phyloP scores from a whole-genome alignment of 1,140 invertebrate species.

The Euglossa dilemma region DNA sequence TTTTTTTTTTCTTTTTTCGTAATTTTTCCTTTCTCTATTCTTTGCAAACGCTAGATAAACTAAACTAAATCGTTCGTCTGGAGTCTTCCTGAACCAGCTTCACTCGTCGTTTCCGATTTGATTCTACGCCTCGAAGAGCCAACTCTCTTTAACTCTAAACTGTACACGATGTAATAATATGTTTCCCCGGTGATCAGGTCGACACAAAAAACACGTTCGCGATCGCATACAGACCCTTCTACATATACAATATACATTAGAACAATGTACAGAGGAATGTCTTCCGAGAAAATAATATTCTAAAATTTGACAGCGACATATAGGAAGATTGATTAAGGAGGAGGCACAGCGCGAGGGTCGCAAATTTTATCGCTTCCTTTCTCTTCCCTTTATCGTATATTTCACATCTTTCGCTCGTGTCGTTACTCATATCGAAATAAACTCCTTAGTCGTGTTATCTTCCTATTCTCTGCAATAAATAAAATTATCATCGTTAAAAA shows the following conservation, averaged over 20 bases:
- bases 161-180: background rate
- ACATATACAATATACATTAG: slow-evolving; percentile 34
- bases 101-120: background rate
- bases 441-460: background rate
- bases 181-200: background rate
- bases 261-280: slow-evolving; percentile 53
- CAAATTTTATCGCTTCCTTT: background rate
- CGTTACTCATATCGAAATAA: background rate
- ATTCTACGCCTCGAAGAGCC: background rate
- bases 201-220: slow-evolving; percentile 12
- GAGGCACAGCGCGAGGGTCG: slow-evolving; percentile 5
- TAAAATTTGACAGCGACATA: slow-evolving; percentile 36
- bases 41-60: background rate
- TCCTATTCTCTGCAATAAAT: background rate
- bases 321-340: slow-evolving; percentile 48
- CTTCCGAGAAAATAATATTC: slow-evolving; percentile 28
- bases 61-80: too few relatives aligned
- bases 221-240: slow-evolving; percentile 24
- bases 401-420: background rate
- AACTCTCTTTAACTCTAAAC: background rate
- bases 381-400: background rate
- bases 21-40: background rate
- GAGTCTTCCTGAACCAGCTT: background rate
- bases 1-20: background rate
- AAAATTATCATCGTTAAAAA: background rate